Evolutionary conservation across 2,113 vertebrate species (phyloP).

Genomic region (Vulpes vulpes): DNA sequence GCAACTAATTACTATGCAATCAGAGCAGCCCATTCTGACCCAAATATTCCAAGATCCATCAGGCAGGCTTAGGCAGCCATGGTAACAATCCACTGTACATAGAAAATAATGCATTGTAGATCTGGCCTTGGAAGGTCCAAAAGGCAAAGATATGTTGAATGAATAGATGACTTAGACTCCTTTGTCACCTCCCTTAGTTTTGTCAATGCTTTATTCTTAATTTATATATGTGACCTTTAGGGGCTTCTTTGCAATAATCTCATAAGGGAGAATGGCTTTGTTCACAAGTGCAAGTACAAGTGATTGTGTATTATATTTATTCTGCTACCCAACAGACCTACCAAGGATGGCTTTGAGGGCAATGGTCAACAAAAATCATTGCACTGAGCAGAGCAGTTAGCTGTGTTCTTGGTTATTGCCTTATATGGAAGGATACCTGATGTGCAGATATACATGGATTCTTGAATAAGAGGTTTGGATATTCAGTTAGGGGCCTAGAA

Average conservation of each 20-base stretch:
- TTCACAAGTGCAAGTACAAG: background rate
- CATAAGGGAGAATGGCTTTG: background rate
- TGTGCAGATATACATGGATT: accelerated
- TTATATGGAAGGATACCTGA: background rate
- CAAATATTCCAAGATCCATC: background rate
- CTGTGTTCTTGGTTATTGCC: background rate
- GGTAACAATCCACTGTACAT: background rate
- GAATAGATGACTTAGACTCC: background rate
- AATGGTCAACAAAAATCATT: background rate
- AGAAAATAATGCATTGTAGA: background rate
- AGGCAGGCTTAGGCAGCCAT: accelerated
- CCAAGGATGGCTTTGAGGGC: background rate
- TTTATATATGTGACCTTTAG: background rate
- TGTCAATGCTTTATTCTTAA: background rate
- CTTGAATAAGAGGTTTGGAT: background rate
- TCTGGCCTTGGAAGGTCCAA: background rate
- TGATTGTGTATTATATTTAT: background rate
- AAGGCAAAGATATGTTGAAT: background rate
- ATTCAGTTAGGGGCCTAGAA: background rate
- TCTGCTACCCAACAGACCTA: background rate
- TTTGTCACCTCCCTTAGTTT: background rate
- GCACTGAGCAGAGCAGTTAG: background rate
- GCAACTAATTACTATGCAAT: no score
- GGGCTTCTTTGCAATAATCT: background rate
- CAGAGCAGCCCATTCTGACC: background rate